Conservation (phyloP, 2,888 invertebrate genomes). For the Polia nebulosa region DNA sequence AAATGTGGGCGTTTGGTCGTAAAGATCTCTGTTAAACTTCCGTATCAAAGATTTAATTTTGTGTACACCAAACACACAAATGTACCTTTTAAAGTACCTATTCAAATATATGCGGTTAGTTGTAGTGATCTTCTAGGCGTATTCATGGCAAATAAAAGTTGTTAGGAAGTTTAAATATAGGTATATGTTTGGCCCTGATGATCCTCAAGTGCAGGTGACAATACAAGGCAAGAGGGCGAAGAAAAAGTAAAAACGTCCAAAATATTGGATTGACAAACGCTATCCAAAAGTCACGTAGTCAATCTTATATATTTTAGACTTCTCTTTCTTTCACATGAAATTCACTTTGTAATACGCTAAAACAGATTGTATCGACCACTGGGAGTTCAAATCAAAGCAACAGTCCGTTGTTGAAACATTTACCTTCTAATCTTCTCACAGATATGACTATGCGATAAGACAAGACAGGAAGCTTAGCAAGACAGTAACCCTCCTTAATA, state of each 20-base stretch:
- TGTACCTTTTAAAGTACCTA: background rate
- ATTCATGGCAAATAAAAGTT: background rate
- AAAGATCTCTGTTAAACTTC: background rate
- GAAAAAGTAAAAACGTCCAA: too few relatives aligned
- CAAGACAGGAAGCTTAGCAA: background rate
- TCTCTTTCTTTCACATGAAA: too few relatives aligned
- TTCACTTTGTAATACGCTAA: too few relatives aligned
- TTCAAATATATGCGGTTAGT: background rate
- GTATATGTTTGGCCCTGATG: background rate
- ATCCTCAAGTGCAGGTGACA: background rate
- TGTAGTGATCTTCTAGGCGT: background rate
- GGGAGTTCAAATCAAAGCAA: background rate
- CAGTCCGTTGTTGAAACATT: background rate
- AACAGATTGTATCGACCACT: background rate
- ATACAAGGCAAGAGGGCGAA: too few relatives aligned
- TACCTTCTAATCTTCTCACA: constrained; percentile 12
- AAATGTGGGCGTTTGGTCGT: background rate
- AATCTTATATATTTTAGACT: too few relatives aligned
- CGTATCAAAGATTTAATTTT: background rate
- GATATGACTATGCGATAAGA: background rate
- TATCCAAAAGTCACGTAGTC: too few relatives aligned
- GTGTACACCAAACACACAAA: background rate
- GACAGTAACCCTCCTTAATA: constrained; percentile 10
- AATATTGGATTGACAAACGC: too few relatives aligned
- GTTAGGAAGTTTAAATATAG: background rate